These are phyloP conservation scores for Coccyzus lansbergi DNA, from an alignment of 2,797 vertebrate genomes.

Conservation along the genomic window DNA sequence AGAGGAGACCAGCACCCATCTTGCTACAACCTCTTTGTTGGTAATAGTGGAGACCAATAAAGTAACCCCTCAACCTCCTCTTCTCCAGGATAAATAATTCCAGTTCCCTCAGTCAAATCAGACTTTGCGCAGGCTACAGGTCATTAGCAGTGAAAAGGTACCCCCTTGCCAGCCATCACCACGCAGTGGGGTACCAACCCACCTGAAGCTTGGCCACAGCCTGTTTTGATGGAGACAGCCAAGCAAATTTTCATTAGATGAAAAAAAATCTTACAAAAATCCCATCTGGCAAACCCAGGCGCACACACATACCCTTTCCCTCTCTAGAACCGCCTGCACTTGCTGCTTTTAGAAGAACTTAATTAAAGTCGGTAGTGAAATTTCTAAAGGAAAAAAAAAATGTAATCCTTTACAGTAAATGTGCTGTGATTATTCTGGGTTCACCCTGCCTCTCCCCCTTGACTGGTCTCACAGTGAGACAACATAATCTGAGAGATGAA, in stretches of 20 bases:
- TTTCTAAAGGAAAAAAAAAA: constrained; percentile 37
- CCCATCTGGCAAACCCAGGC: accelerated
- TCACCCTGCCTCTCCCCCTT: background rate
- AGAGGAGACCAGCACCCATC: too few species aligned
- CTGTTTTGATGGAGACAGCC: background rate
- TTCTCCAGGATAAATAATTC: too few species aligned
- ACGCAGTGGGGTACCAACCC: accelerated
- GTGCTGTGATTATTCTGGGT: constrained; percentile 35
- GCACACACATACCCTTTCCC: accelerated
- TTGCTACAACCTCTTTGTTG: too few species aligned
- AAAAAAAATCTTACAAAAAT: background rate
- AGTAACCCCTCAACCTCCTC: too few species aligned
- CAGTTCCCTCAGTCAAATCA: too few species aligned
- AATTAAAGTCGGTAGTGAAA: constrained; percentile 53
- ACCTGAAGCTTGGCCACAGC: constrained; percentile 7
- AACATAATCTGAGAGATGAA: constrained; percentile 32
- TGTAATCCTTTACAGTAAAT: constrained; percentile 16
- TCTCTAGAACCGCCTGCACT: background rate
- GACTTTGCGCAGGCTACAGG: background rate
- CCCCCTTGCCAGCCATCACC: background rate
- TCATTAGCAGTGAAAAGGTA: background rate
- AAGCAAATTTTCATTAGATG: background rate
- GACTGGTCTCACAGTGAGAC: background rate
- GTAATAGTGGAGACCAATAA: too few species aligned
- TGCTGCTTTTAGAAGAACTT: constrained; percentile 45